Evolutionary conservation across 1,140 invertebrate genomes (phyloP), one percentile per base, ranked within the genome.

Genomic region (Drosophila pseudoananassae): DNA sequence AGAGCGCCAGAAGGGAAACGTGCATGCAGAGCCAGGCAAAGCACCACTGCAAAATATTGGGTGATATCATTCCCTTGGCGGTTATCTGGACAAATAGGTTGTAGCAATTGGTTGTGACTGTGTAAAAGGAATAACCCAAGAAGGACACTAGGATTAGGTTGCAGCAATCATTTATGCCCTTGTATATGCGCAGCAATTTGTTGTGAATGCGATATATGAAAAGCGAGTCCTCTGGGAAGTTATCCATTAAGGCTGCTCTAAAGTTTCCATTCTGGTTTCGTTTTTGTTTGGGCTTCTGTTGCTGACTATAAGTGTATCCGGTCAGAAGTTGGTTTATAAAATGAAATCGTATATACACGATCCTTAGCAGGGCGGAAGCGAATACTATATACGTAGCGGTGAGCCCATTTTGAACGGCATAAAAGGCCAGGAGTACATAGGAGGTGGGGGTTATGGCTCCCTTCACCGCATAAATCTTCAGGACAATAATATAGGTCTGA

Each of bases 1-100:
- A 25, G 3, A 91, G 29, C 0, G 87, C 76, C 47, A 91, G 49
- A 0, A 91, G 57, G 4, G 80, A 78, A 1, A 77, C 78, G 45
- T 91, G 87, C 43, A 87, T 46, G 12, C 78, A 77, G 7, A 91
- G 51, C 76, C 90, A 90, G 33, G 78, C 78, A 6, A 89, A 59
- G 29, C 90, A 90, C 69, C 78, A 82, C 45, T 91, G 90, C 25
- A 91, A 31, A n/a, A 91, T 76, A 31, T 88, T 72, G 2, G 56
- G 10, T 1, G 90, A 89, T 14, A 90, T 71, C 51, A 66, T 45
- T 23, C 77, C 66, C 43, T 76, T 81, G 36, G 77, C 90, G 40
- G 87, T 90, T 43, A 91, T 90, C 69, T 91, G 90, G 5, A 91
- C 90, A 14, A 91, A 91, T 0, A 91, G 72, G 59, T 91, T 91